These are phyloP conservation scores for Drosophila prostipennis DNA, from an alignment of 2,888 invertebrate species.

Conservation along the genomic window DNA sequence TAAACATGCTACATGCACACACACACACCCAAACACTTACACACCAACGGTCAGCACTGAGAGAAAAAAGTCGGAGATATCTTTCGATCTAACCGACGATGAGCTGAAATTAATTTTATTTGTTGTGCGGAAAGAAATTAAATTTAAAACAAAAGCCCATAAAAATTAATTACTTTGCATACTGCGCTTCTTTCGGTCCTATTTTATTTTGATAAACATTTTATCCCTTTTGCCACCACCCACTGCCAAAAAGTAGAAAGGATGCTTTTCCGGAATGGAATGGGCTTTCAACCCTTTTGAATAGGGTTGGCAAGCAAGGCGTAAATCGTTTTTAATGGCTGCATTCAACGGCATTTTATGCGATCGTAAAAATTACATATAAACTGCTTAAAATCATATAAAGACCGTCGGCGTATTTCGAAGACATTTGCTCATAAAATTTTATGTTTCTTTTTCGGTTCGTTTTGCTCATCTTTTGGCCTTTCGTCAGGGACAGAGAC, in stretches of 20 bases:
- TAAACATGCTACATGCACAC: conserved; percentile 19
- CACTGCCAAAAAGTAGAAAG: conserved; percentile 12
- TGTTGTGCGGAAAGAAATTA: conserved; percentile 18
- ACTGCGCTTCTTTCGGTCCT: conserved; percentile 15
- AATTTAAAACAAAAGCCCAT: conserved; percentile 47
- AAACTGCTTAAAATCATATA: conserved; percentile 78
- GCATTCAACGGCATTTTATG: conserved; percentile 75
- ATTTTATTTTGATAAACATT: conserved; percentile 49
- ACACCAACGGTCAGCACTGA: background rate
- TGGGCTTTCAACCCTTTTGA: conserved; percentile 27
- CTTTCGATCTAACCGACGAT: conserved; percentile 1
- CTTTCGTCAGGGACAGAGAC: conserved; percentile 15
- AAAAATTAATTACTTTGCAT: conserved; percentile 71
- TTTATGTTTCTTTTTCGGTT: conserved; percentile 62
- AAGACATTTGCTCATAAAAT: conserved; percentile 70
- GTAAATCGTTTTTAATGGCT: conserved; percentile 79
- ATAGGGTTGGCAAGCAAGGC: conserved; percentile 47
- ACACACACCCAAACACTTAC: conserved; percentile 4
- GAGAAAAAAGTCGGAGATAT: conserved; percentile 2
- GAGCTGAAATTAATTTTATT: conserved; percentile 29
- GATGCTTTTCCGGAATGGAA: background rate
- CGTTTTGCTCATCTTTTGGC: conserved; percentile 33
- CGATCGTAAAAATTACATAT: conserved; percentile 76
- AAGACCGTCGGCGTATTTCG: conserved; percentile 62
- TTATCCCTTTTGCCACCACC: conserved; percentile 43